Evolutionary conservation across 1,140 invertebrate species (phyloP).

Genomic region (Branchinecta lindahli): DNA sequence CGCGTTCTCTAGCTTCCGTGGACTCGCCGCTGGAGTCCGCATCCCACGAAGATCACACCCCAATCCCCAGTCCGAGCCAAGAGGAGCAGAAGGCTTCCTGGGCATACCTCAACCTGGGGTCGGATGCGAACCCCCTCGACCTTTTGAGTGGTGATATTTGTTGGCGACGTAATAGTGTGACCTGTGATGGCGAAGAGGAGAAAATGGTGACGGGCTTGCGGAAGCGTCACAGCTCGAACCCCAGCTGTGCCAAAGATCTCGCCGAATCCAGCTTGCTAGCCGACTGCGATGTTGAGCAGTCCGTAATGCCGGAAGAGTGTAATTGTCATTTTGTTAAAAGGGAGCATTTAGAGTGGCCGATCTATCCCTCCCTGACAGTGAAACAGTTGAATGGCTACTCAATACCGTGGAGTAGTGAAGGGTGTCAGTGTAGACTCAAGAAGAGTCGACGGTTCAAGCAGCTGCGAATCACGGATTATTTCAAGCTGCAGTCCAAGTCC

Average conservation of each 20-base stretch:
- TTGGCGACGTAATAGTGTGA: not conserved
- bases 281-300: too few relatives aligned
- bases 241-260: not conserved
- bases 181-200: not conserved
- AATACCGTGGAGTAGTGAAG: not conserved
- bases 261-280: not conserved
- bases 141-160: too few relatives aligned
- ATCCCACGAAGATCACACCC: not conserved
- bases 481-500: slow-evolving; percentile 19
- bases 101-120: not conserved
- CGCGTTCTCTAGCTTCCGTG: not conserved
- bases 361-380: not conserved
- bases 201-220: not conserved
- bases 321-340: not conserved
- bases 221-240: not conserved
- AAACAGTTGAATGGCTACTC: not conserved
- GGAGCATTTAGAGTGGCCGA: not conserved
- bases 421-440: not conserved
- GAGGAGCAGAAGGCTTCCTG: not conserved
- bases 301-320: not conserved
- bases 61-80: not conserved
- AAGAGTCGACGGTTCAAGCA: slow-evolving; percentile 7
- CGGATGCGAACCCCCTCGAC: not conserved
- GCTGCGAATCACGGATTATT: slow-evolving; percentile 21
- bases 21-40: not conserved